phyloP scores from a whole-genome alignment of 2,888 invertebrate species.

The Lissonota sp. region DNA sequence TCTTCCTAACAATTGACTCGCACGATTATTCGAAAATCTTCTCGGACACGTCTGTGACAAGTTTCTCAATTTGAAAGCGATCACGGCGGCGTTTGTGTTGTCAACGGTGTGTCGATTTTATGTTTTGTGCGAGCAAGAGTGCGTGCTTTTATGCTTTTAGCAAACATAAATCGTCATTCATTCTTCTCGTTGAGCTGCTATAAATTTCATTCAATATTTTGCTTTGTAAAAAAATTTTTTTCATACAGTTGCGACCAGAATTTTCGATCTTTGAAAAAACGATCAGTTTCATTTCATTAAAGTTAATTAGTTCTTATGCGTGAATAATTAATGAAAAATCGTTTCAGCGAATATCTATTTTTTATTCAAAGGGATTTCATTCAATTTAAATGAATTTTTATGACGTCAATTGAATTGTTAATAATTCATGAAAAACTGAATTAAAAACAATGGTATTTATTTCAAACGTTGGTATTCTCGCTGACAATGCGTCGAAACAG shows the following conservation, averaged over 20 bases:
- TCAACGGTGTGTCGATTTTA: conserved; percentile 44
- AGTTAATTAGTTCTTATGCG: no score
- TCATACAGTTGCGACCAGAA: no score
- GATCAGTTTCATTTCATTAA: no score
- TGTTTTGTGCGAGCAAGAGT: conserved; percentile 38
- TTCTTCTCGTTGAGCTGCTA: no score
- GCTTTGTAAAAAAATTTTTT: no score
- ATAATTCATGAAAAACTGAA: no score
- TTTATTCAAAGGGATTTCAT: neutral
- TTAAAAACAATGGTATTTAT: neutral
- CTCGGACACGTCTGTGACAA: conserved; percentile 19
- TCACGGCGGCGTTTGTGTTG: conserved; percentile 51
- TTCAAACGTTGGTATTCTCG: neutral
- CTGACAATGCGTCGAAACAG: conserved; percentile 1
- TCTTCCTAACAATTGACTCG: no score
- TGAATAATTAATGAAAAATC: neutral
- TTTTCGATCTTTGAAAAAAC: no score
- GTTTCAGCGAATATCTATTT: neutral
- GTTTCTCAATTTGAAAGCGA: conserved; percentile 19
- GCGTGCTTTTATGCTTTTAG: no score
- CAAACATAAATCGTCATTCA: no score
- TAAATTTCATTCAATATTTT: no score
- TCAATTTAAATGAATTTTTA: neutral
- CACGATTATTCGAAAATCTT: neutral
- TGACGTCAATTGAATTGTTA: neutral